Evolutionary conservation across 2,113 vertebrate species (phyloP).

Genomic region (Eretmochelys imbricata): DNA sequence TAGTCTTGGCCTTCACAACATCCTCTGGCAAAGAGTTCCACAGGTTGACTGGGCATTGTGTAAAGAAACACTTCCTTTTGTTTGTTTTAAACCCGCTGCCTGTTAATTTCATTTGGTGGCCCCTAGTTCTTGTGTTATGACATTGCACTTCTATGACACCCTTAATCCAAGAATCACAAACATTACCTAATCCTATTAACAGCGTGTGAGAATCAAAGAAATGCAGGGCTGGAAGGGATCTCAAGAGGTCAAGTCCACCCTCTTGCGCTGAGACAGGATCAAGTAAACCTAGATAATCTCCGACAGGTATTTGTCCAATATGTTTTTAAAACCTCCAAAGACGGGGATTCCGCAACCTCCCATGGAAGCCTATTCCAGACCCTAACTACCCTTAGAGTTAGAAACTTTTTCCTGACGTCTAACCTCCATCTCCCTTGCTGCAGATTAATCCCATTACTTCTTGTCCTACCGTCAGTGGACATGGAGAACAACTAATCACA

Average conservation of each 20-base stretch:
- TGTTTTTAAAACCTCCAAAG: background rate
- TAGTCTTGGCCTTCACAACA: no score
- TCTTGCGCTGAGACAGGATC: background rate
- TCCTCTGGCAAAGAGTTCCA: no score
- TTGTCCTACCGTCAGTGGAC: background rate
- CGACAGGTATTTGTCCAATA: background rate
- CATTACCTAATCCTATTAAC: background rate
- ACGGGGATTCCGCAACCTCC: background rate
- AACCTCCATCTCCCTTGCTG: background rate
- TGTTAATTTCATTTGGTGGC: no score
- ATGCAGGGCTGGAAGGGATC: background rate
- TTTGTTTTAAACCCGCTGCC: no score
- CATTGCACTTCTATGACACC: no score
- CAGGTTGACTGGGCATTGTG: no score
- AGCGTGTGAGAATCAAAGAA: background rate
- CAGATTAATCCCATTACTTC: background rate
- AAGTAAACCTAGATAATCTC: background rate
- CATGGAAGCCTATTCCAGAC: background rate
- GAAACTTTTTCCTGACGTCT: background rate
- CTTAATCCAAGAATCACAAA: background rate
- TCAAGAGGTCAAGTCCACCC: background rate
- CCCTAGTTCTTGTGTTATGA: no score
- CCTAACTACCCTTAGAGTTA: background rate
- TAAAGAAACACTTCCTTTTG: no score
- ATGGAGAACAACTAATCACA: background rate